Evolutionary conservation across 2,113 vertebrate genomes (phyloP).

Genomic region (Eclectus roratus): DNA sequence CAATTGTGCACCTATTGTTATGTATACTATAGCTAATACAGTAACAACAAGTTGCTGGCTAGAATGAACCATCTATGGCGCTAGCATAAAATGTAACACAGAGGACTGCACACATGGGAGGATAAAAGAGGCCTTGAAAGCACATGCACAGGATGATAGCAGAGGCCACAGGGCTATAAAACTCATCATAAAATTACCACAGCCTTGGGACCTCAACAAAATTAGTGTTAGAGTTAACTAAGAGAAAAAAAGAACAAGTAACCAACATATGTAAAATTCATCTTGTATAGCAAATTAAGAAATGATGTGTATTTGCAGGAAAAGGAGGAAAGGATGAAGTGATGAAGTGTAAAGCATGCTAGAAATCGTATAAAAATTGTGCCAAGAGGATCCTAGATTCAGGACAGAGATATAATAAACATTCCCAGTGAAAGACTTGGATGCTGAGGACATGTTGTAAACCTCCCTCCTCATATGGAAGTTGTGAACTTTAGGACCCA

Average conservation of each 20-base stretch:
- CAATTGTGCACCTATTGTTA: not conserved
- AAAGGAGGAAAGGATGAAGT: not conserved
- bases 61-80: not conserved
- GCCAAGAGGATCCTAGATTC: not conserved
- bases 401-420: not conserved
- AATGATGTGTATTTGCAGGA: not conserved
- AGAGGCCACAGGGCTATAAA: not conserved
- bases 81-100: not conserved
- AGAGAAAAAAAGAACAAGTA: not conserved
- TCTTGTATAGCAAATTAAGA: not conserved
- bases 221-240: not conserved
- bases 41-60: not conserved
- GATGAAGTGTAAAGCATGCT: not conserved
- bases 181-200: not conserved
- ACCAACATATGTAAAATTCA: not conserved
- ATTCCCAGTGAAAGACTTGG: not conserved
- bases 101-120: not conserved
- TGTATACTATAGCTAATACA: not conserved
- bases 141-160: not conserved
- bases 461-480: not conserved
- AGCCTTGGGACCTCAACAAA: not conserved
- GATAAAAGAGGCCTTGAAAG: not conserved
- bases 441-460: not conserved
- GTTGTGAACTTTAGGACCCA: not conserved
- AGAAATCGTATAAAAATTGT: not conserved